A percentile compares a stretch with the other conserved stretches of the same genome.
Conservation (phyloP, 2,113 vertebrate species). For the Elanus axillaris region DNA sequence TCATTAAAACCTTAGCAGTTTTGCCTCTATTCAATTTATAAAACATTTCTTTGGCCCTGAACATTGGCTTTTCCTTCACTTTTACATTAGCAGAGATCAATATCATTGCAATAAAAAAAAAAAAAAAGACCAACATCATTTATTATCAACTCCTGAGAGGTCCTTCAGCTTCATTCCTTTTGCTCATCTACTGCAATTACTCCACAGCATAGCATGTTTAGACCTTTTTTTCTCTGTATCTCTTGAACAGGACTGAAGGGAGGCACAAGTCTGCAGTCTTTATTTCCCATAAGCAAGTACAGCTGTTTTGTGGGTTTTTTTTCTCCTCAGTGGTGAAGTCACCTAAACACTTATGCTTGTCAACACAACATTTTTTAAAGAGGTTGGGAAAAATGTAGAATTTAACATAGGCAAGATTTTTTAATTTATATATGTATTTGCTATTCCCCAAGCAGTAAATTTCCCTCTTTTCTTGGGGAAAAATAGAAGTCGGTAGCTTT, state of each 20-base stretch:
- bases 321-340: background rate
- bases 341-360: rapidly evolving
- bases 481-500: background rate
- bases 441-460: background rate
- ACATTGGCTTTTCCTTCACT: background rate
- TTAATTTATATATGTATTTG: background rate
- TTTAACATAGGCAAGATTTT: background rate
- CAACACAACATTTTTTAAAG: background rate
- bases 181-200: background rate
- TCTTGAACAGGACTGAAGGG: background rate
- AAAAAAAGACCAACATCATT: background rate
- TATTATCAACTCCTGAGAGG: background rate
- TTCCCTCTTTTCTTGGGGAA: background rate
- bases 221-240: background rate
- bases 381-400: background rate
- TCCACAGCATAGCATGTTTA: background rate
- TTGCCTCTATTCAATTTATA: background rate
- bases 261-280: background rate
- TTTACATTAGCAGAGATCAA: background rate
- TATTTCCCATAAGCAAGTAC: background rate
- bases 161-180: background rate
- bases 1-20: background rate
- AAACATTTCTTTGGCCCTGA: background rate
- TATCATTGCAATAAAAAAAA: background rate
- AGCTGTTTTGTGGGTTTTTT: rapidly evolving